Base-by-base conservation (phyloP, 2,888 invertebrate genomes). In the Patella depressa region DNA sequence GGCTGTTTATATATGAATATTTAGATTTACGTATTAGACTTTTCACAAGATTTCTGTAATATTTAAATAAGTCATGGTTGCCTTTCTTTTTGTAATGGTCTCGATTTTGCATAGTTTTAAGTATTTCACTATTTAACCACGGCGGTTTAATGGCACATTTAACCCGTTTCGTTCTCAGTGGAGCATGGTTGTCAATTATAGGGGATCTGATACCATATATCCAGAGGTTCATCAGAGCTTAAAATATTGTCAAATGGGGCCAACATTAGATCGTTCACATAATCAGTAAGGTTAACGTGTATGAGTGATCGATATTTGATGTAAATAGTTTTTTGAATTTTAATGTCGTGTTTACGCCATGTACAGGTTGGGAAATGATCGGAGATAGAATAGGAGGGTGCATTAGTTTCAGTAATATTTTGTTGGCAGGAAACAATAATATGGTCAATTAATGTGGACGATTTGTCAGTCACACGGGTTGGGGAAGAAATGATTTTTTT, bases 311-410 rank as follows among this genome's bases (percentile, higher is more conserved):
- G 59, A 59, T 59, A 59, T n/a, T 15, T 59, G 59, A 59, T 59
- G n/a, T n/a, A 59, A 59, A n/a, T 59, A n/a, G 59, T n/a, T 59
- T 59, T 59, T 0, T 17, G 17, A n/a, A 59, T 59, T 59, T 59
- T 59, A 59, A 59, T 4, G 15, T 17, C 59, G 5, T 15, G 4
- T 59, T 59, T 59, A 59, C n/a, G 59, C 59, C 59, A 59, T 15
- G 59, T 59, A 65, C 65, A 65, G 2, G 65, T 65, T 65, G 65
- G 65, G n/a, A 17, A 65, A n/a, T 65, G 65, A 65, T 19, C 65
- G 24, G 59, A 59, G 11, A 59, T 0, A 59, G 15, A 12, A 5
- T 12, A 59, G 1, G 5, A 7, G 19, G 15, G 59, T 12, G 11
- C 59, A 59, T 59, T 59, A 15, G 19, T 17, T 59, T 59, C 59